Evolutionary conservation across 2,797 vertebrate species (phyloP), one percentile per base, ranked within the genome.

Genomic region (Falco naumanni): DNA sequence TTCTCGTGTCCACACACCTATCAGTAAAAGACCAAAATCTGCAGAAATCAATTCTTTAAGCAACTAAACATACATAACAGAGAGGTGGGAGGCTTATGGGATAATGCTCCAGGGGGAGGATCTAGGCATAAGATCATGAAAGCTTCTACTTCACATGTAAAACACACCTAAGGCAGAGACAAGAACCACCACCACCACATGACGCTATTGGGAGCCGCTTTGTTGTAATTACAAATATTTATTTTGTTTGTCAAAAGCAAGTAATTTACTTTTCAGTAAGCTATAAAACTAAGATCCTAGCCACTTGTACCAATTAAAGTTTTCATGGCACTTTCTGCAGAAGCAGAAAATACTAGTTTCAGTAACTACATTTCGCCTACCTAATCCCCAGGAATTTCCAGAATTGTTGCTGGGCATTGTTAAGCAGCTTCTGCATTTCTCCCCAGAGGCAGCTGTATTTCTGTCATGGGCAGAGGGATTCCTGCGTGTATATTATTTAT

Each of bases 1-100:
- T 83, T 99, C 99, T 91, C 98, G 98, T 45, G 99, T 98, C 98
- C 99, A 99, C 20, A 99, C 99, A 94, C 99, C 99, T 99, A 92
- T 33, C 92, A 91, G 45, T 1, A 86, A 64, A 95, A 95, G 56
- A 64, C 53, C 72, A 94, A 89, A 93, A 76, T 94, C 61, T 84
- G 87, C 84, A 97, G 34, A 87, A 92, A 96, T 83, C 87, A 90
- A 53, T 89, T 71, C 84, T 19, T 89, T 87, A 61, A 96, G 89
- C 61, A 84, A 65, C 61, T 65, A 69, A 60, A 9, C 48, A 66
- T 20, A 47, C 43, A 79, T 13, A 84, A 41, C 39, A 92, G 61
- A 94, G 33, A 96, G 31, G 59, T 72, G 31, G 21, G 63, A 87
- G 22, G 47, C 70, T 90, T 90, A 64, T 29, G 76, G 87, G 70